phyloP scores from a whole-genome alignment of 2,888 invertebrate species.

The Nemotelus pantherinus region DNA sequence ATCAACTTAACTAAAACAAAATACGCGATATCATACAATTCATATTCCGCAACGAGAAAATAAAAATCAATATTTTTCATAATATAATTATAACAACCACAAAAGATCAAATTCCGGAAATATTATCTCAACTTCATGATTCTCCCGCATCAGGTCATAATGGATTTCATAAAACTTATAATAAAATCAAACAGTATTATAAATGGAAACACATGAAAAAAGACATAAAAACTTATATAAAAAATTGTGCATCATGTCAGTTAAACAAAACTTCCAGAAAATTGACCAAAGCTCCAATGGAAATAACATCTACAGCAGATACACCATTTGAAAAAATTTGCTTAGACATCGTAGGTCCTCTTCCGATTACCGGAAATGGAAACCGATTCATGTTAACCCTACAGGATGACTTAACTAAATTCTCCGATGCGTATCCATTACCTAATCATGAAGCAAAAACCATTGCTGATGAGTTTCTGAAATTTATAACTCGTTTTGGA shows the following conservation, averaged over 20 bases:
- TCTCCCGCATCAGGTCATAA: background rate
- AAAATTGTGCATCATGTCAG: no score
- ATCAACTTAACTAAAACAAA: background rate
- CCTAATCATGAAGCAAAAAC: no score
- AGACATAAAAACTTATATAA: conserved; percentile 52
- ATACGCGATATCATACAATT: background rate
- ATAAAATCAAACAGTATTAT: background rate
- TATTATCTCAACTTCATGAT: background rate
- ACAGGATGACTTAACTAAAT: conserved; percentile 57
- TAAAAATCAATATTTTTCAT: background rate
- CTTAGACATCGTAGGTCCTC: conserved; percentile 56
- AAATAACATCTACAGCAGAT: conserved; percentile 55
- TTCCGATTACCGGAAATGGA: conserved; percentile 53
- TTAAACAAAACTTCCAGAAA: conserved; percentile 53
- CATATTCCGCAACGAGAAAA: conserved; percentile 3
- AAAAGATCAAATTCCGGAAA: no score
- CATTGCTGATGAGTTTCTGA: no score
- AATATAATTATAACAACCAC: no score
- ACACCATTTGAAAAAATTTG: conserved; percentile 56
- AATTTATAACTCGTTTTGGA: no score
- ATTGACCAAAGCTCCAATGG: conserved; percentile 55
- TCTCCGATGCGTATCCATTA: conserved; percentile 51
- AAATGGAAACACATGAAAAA: background rate
- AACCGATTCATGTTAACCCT: conserved; percentile 52
- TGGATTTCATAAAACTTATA: no score